A percentile compares a stretch with the other conserved stretches of the same genome.
These are phyloP conservation scores for Tetraneura akinire DNA, from an alignment of 1,140 invertebrate species.

Conservation along the genomic window DNA sequence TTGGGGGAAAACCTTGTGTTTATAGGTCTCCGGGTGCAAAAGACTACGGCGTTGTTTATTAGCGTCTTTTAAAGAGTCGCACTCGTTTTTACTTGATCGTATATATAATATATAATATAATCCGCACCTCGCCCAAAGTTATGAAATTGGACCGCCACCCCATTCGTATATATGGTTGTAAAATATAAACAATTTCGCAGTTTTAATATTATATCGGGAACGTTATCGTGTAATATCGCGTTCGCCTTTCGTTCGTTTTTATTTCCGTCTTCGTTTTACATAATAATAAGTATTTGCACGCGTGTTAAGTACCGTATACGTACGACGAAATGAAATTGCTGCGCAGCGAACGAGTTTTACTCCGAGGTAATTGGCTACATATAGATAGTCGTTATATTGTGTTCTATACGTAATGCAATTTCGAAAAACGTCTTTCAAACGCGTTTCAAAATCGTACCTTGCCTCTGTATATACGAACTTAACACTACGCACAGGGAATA, in stretches of 20 bases:
- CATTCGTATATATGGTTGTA: constrained; percentile 24
- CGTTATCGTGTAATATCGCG: constrained; percentile 17
- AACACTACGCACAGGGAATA: no score
- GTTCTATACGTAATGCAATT: background rate
- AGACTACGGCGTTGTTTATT: constrained; percentile 45
- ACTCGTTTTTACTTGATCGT: background rate
- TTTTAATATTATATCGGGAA: constrained; percentile 41
- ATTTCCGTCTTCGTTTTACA: no score
- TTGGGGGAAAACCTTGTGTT: background rate
- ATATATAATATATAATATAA: background rate
- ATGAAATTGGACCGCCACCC: constrained; percentile 44
- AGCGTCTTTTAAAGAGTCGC: constrained; percentile 37
- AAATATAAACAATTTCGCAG: constrained; percentile 39
- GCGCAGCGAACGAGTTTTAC: background rate
- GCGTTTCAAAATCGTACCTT: background rate
- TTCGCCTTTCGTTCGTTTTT: constrained; percentile 18
- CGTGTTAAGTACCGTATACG: no score
- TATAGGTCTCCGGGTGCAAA: constrained; percentile 36
- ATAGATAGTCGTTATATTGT: background rate
- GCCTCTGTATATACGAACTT: no score
- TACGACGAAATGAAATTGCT: constrained; percentile 1
- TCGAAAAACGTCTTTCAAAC: background rate
- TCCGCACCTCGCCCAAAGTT: background rate
- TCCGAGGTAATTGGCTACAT: constrained; percentile 25
- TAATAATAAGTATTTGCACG: no score